A percentile compares a stretch with the other conserved stretches of the same genome.
phyloP scores from a whole-genome alignment of 2,888 invertebrate genomes.

The Lycia hirtaria region DNA sequence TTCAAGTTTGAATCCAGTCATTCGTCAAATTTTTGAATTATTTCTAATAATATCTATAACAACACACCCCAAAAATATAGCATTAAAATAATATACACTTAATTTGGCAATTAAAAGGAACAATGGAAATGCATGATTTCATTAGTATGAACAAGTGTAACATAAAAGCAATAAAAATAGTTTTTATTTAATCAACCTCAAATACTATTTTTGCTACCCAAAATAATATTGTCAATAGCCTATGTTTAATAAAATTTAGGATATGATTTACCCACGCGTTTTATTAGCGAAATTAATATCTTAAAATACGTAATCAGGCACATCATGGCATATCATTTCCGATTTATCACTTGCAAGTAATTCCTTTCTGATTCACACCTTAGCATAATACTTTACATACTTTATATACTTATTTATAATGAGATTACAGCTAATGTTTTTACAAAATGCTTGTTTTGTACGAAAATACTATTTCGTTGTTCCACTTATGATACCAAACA shows the following conservation, averaged over 20 bases:
- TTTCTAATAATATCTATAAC: no score
- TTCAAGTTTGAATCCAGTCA: no score
- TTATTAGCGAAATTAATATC: conserved; percentile 12
- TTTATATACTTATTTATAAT: conserved; percentile 30
- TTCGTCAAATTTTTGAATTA: no score
- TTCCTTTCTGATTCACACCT: conserved; percentile 30
- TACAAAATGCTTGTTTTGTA: conserved; percentile 33
- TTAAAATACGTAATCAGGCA: conserved; percentile 61
- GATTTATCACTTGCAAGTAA: conserved; percentile 41
- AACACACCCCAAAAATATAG: no score
- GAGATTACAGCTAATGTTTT: conserved; percentile 32
- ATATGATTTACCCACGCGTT: conserved; percentile 12
- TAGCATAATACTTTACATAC: conserved; percentile 12
- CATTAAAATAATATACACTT: conserved; percentile 30
- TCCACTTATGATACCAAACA: conserved; percentile 3
- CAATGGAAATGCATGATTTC: conserved; percentile 53
- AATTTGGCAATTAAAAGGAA: conserved; percentile 60
- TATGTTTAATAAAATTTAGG: conserved; percentile 19
- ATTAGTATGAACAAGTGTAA: conserved; percentile 38
- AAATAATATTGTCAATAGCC: conserved; percentile 24
- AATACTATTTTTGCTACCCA: conserved; percentile 44
- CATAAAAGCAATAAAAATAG: conserved; percentile 38
- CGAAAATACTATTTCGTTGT: conserved; percentile 24
- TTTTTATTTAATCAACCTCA: conserved; percentile 39
- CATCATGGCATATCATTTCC: conserved; percentile 63